Evolutionary conservation across 1,140 invertebrate species (phyloP), one percentile per base, ranked within the genome.

Genomic region (Himalopsyche phryganea): DNA sequence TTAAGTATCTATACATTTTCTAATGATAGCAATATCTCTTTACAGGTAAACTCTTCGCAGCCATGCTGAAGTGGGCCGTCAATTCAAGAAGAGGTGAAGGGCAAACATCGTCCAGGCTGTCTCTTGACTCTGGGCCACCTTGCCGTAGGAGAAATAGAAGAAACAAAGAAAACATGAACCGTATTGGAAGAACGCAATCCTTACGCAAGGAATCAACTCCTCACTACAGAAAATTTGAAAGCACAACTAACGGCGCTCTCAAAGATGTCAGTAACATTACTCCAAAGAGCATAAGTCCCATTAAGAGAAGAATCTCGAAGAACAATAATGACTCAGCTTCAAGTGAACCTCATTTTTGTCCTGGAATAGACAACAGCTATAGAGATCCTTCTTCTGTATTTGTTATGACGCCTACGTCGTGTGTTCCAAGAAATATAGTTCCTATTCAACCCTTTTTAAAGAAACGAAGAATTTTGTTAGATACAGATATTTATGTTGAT

Each of bases 191-290:
- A 19, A 60, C 61, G 13, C 61, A 57, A 41, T 46, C 45, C 14
- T 59, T 56, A 28, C 41, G 56, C 5, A 36, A 58, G 1, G 59
- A 63, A 47, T 56, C 58, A 17, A 15, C 59, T 7, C 47, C 50
- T 35, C 35, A 49, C 7, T 51, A 59, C 9, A 59, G 61, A 56
- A 63, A 63, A 36, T 48, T 59, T 10, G 61, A 63, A 17, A 42
- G 35, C 10, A 50, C 20, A 17, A 50, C 60, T 9, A 28, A 28
- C 7, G 38, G 38, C 17, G 56, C 58, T 20, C 50, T 64, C 18
- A 64, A 60, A 41, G 62, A 64, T 28, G 62, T 64, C 14, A 64
- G 62, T 47, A 64, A 64, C 47, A 14, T 64, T n/a, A 64, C 62
- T 19, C 62, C 62, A 1, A 61, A 61, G 41, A 40, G 19, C 7